phyloP scores from a whole-genome alignment of 2,888 invertebrate species.

The Cephus nigrinus region DNA sequence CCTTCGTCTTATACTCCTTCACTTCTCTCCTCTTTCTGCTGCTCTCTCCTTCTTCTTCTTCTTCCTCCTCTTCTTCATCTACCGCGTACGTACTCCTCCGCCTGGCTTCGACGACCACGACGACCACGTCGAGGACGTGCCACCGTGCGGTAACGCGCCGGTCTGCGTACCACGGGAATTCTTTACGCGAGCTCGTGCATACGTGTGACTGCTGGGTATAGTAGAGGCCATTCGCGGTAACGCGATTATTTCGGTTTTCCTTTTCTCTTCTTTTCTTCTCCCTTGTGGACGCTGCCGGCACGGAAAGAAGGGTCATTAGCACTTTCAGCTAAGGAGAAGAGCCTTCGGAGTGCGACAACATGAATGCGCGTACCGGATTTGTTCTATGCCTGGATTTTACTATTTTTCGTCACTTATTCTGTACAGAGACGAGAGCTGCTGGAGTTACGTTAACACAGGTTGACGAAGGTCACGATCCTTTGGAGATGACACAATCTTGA shows the following conservation, averaged over 20 bases:
- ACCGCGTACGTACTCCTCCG: slow-evolving; percentile 22
- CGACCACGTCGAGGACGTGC: slow-evolving; percentile 14
- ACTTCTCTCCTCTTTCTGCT: background rate
- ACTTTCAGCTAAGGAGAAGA: slow-evolving; percentile 17
- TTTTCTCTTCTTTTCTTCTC: background rate
- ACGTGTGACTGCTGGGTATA: slow-evolving; percentile 3
- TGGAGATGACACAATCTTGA: too few relatives aligned
- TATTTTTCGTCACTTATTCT: background rate
- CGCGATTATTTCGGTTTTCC: slow-evolving; percentile 24
- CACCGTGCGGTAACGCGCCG: slow-evolving; percentile 6
- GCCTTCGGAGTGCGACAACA: background rate
- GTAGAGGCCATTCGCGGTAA: slow-evolving; percentile 16
- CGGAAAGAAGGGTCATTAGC: slow-evolving; percentile 23
- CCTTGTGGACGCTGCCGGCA: slow-evolving; percentile 6
- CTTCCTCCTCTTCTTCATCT: slow-evolving; percentile 34
- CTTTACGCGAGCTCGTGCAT: slow-evolving; percentile 2
- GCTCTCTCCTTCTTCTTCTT: slow-evolving; percentile 12
- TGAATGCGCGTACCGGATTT: background rate
- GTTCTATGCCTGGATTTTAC: background rate
- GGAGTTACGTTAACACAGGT: background rate
- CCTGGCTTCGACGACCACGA: slow-evolving; percentile 3
- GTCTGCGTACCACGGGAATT: slow-evolving; percentile 1
- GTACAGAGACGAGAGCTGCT: background rate
- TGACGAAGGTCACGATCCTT: background rate
- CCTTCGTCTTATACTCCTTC: background rate